Percentiles rank a stretch among this genome's conserved stretches.
These are phyloP conservation scores for Drosophila fuyamai DNA, from an alignment of 1,140 invertebrate species.

Conservation along the genomic window DNA sequence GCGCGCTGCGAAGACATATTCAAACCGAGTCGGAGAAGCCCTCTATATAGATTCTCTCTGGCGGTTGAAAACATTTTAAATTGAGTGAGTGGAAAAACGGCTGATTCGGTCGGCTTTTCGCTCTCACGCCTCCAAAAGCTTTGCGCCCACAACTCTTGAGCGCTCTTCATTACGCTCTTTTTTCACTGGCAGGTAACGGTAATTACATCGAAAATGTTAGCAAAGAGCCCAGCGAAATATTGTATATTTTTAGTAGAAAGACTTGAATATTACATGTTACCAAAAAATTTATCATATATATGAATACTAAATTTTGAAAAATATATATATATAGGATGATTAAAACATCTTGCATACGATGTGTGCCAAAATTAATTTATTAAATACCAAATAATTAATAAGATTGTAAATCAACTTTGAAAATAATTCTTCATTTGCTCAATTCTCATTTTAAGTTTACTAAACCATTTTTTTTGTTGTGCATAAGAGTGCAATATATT, in stretches of 20 bases:
- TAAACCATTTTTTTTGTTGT: neutral
- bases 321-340: no score
- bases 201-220: neutral
- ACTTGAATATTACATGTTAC: no score
- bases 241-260: neutral
- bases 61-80: conserved; percentile 7
- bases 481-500: neutral
- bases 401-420: no score
- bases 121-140: conserved; percentile 12
- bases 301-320: no score
- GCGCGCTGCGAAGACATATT: conserved; percentile 59
- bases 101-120: conserved; percentile 7
- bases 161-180: neutral
- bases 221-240: neutral
- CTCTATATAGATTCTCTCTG: conserved; percentile 37
- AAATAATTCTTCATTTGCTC: no score
- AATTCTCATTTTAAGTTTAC: no score
- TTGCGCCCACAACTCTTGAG: conserved; percentile 8
- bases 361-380: no score
- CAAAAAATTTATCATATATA: no score
- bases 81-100: conserved; percentile 25
- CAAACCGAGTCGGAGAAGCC: conserved; percentile 27
- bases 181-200: neutral
- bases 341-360: no score
- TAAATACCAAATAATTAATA: no score